Evolutionary conservation across 2,888 invertebrate species (phyloP), one percentile per base, ranked within the genome.

Genomic region (Emmelina monodactyla): DNA sequence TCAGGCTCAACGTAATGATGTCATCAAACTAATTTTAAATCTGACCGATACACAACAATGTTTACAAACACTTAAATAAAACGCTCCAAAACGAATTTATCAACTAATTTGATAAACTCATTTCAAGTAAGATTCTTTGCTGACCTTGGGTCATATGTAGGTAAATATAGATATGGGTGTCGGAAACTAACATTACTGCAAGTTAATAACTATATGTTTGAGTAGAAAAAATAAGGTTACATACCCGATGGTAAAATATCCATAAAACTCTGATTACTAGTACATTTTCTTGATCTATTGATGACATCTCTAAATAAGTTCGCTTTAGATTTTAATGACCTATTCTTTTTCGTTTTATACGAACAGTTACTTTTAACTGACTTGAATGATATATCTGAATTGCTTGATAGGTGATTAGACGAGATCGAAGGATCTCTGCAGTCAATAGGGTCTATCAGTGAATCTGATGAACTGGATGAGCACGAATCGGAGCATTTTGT

Each of bases 321-420:
- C 0, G 72, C 53, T 14, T 76, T 72, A 2, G 9, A n/a, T 5
- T 75, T 71, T 51, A 66, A 70, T 34, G 58, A 39, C 34, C 67
- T 54, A 51, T 71, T 67, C 45, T 73, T 78, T 22, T 64, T 62
- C 14, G 68, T 53, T 58, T 70, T 76, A 29, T 49, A 67, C 2
- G 75, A 69, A 40, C 59, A 58, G 39, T 64, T 72, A 37, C 70
- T 78, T 37, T 59, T 64, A 12, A 69, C 48, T 1, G 78, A 78
- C 48, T 76, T 79, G 43, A 76, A 79, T 2, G 78, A 79, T 16
- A 50, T 45, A 14, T 73, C 73, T 3, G 73, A 73, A 34, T 56
- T 55, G 32, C 75, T 71, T 11, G 66, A 66, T 19, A 67, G 35
- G 14, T 51, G 53, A 39, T 54, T 55, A 2, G 60, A 51, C 13